phyloP scores from a whole-genome alignment of 2,797 vertebrate species.

The Cossypha heuglini region DNA sequence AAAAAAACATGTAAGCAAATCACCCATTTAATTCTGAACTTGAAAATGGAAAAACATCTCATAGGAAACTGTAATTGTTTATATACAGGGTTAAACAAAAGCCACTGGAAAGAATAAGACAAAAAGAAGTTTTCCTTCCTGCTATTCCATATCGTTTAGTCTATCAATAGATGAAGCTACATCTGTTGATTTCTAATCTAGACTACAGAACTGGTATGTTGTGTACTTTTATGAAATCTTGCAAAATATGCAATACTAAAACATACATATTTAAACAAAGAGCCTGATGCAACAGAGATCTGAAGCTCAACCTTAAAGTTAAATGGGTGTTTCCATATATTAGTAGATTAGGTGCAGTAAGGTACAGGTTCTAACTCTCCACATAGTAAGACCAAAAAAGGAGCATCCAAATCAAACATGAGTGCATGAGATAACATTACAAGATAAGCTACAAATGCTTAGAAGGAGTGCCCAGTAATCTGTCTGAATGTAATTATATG shows the following conservation, averaged over 20 bases:
- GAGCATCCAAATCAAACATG: neutral
- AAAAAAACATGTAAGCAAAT: neutral
- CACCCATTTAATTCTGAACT: neutral
- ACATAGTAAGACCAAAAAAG: neutral
- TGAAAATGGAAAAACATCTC: neutral
- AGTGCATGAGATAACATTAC: neutral
- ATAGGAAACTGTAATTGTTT: neutral
- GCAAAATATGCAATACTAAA: neutral
- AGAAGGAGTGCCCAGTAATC: neutral
- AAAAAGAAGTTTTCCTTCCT: neutral
- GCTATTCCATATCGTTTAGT: neutral
- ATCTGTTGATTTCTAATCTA: neutral
- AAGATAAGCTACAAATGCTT: neutral
- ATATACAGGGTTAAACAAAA: neutral
- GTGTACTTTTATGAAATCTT: neutral
- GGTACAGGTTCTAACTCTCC: neutral
- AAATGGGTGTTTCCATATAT: neutral
- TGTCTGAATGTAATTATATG: neutral
- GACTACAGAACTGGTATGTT: neutral
- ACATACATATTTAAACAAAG: neutral
- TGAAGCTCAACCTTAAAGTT: neutral
- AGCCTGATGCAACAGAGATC: neutral
- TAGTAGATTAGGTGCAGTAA: neutral
- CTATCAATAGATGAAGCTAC: neutral
- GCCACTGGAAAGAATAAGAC: neutral